Evolutionary conservation across 2,797 vertebrate species (phyloP), one percentile per base, ranked within the genome.

Genomic region (Chloroceryle inda): DNA sequence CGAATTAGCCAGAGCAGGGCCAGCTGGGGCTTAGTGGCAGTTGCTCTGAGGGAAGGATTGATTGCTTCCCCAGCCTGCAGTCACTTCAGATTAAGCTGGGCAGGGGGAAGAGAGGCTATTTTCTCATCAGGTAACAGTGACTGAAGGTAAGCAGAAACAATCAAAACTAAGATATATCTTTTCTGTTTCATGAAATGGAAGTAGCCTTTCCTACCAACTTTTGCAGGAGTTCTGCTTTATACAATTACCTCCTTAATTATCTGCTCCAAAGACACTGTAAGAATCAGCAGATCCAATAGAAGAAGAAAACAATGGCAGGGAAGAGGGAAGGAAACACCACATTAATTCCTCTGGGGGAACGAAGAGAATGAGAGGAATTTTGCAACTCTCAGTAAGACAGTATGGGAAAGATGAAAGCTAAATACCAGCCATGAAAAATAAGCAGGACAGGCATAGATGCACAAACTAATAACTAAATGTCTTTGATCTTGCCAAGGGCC

Each of bases 121-220:
- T 97, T 92, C 77, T 75, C 66, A 55, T 89, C 94, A 88, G 66
- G 40, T 87, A 74, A 74, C 10, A 44, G 47, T 29, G 55, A 59
- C 4, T 47, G 37, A 80, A 56, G 53, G 86, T 38, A 94, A 77
- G 38, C 14, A 74, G 42, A 91, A 96, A 79, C 52, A 79, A 84
- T 80, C 27, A 77, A 88, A 94, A 66, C 23, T 64, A 82, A 92
- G 47, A n/a, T 56, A 50, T 47, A 47, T 29, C 12, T 84, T 89
- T 84, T 68, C 59, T 85, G 21, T 68, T 90, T 76, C 31, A n/a
- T 45, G 47, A 73, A 84, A 74, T 62, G 44, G 44, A 86, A 85
- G 15, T 61, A 55, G 16, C 18, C n/a, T 82, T 87, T 59, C 59
- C 66, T 76, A 63, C 20, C 23, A 66, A 7, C 38, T 93, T 88